phyloP scores from a whole-genome alignment of 2,888 invertebrate genomes.

The Pycnomerus fuliginosus region DNA sequence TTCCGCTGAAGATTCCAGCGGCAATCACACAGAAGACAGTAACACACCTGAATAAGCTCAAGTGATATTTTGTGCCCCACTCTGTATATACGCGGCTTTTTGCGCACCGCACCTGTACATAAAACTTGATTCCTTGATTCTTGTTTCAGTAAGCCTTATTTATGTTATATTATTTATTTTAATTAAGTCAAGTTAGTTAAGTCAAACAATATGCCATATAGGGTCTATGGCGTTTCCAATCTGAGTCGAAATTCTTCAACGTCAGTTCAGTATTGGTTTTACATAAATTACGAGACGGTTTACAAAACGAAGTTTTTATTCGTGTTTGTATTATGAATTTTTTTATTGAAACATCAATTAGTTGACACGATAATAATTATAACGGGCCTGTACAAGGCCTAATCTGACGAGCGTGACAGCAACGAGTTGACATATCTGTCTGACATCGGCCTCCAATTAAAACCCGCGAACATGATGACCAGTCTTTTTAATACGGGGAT shows the following conservation, averaged over 20 bases:
- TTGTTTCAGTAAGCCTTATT: slow-evolving; percentile 7
- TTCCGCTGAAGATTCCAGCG: slow-evolving; percentile 45
- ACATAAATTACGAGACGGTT: slow-evolving; percentile 15
- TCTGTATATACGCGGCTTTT: too few relatives aligned
- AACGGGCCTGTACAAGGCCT: slow-evolving; percentile 24
- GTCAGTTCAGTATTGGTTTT: slow-evolving; percentile 7
- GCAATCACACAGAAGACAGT: slow-evolving; percentile 46
- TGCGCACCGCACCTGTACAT: too few relatives aligned
- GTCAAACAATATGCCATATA: slow-evolving; percentile 3
- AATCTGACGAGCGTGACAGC: slow-evolving; percentile 30
- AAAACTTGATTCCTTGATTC: too few relatives aligned
- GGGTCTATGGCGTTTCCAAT: too few relatives aligned
- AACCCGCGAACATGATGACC: slow-evolving; percentile 20
- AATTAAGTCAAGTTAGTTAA: slow-evolving; percentile 6
- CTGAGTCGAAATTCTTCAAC: slow-evolving; percentile 2
- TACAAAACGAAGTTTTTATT: slow-evolving; percentile 14
- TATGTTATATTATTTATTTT: slow-evolving; percentile 15
- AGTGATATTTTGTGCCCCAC: slow-evolving; percentile 10
- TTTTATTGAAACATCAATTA: slow-evolving; percentile 30
- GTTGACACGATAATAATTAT: slow-evolving; percentile 37
- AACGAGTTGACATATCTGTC: slow-evolving; percentile 28
- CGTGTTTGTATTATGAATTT: slow-evolving; percentile 7
- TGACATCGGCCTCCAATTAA: slow-evolving; percentile 32
- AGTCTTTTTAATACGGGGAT: slow-evolving; percentile 17
- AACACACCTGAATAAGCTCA: slow-evolving; percentile 30